phyloP scores from a whole-genome alignment of 2,888 invertebrate genomes.

The Xestia ashworthii region DNA sequence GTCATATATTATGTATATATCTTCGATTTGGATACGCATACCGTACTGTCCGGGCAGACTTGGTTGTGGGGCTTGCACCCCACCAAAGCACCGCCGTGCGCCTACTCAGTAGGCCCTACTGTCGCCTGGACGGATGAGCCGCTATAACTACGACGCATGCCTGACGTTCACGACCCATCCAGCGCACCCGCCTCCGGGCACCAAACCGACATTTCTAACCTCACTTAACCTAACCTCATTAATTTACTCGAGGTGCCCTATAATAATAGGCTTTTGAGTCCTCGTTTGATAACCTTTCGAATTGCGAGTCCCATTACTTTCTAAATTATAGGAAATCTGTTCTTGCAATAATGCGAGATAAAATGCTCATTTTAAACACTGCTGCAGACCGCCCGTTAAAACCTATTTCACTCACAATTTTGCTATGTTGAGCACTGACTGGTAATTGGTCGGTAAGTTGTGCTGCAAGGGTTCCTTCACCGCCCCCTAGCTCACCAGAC shows the following conservation, averaged over 20 bases:
- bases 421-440: slow-evolving; percentile 37
- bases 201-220: no score
- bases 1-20: no score
- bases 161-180: not conserved
- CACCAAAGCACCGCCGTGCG: no score
- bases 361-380: not conserved
- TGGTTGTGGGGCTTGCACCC: not conserved
- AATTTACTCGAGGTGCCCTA: no score
- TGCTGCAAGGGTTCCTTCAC: slow-evolving; percentile 41
- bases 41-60: not conserved
- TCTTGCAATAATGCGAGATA: not conserved
- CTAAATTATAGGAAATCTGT: not conserved
- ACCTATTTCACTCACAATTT: slow-evolving; percentile 35
- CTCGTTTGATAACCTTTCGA: no score
- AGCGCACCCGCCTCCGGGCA: no score
- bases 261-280: no score
- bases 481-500: slow-evolving; percentile 55
- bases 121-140: not conserved
- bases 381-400: not conserved
- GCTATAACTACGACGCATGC: not conserved
- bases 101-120: no score
- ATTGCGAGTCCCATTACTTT: no score
- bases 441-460: slow-evolving; percentile 38
- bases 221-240: no score
- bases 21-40: not conserved